phyloP scores from a whole-genome alignment of 2,888 invertebrate species.

The Abrostola tripartita region DNA sequence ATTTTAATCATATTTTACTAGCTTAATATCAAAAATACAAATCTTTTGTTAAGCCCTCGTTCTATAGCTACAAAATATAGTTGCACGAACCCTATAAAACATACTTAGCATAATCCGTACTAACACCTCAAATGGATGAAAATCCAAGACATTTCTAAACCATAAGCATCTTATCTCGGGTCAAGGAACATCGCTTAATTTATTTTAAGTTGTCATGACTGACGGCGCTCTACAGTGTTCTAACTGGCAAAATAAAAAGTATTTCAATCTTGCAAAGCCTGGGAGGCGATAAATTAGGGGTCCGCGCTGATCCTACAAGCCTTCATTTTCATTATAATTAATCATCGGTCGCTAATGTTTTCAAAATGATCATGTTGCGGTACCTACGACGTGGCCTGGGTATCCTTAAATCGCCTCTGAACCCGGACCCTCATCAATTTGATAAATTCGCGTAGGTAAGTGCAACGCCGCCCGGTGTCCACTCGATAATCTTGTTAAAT shows the following conservation, averaged over 20 bases:
- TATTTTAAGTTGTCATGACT: constrained; percentile 45
- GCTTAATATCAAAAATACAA: too few relatives aligned
- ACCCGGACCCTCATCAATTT: constrained; percentile 67
- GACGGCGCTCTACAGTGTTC: constrained; percentile 21
- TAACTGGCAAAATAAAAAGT: constrained; percentile 42
- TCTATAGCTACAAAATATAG: not conserved
- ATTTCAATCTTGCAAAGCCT: constrained; percentile 43
- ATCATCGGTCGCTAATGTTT: constrained; percentile 64
- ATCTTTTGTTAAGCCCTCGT: too few relatives aligned
- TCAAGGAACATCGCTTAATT: constrained; percentile 30
- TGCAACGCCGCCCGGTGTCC: constrained; percentile 47
- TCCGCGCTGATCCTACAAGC: constrained; percentile 35
- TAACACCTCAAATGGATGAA: constrained; percentile 29
- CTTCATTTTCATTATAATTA: constrained; percentile 63
- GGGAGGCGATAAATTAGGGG: constrained; percentile 47
- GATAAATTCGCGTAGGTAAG: constrained; percentile 62
- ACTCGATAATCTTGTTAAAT: constrained; percentile 58
- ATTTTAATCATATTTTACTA: too few relatives aligned
- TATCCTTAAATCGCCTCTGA: constrained; percentile 31
- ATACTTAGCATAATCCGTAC: constrained; percentile 40
- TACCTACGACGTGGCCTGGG: constrained; percentile 38
- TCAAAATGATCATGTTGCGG: constrained; percentile 49
- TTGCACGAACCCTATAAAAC: constrained; percentile 11
- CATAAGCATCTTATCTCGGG: constrained; percentile 42
- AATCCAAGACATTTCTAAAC: constrained; percentile 30